Evolutionary conservation across 2,888 invertebrate species (phyloP).

Genomic region (Lasioglossum villosulum): DNA sequence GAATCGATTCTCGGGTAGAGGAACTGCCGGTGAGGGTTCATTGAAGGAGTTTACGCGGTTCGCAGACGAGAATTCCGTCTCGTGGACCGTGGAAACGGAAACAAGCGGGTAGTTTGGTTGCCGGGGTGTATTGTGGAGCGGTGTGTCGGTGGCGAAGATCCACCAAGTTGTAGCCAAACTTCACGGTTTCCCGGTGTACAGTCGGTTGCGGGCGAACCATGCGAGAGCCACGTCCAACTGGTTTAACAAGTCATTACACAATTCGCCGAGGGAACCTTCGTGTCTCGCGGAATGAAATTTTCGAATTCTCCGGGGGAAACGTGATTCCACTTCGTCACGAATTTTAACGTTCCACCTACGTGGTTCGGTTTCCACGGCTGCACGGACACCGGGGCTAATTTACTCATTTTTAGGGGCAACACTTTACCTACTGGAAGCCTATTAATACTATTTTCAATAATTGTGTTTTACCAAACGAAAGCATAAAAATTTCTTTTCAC

Average conservation of each 20-base stretch:
- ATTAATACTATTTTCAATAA: too few species aligned
- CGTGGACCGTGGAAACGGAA: constrained; percentile 56
- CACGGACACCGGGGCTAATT: too few species aligned
- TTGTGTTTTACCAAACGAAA: too few species aligned
- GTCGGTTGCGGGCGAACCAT: constrained; percentile 49
- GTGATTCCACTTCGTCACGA: not conserved
- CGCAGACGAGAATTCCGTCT: constrained; percentile 43
- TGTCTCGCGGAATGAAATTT: constrained; percentile 45
- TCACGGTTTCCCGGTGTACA: constrained; percentile 34
- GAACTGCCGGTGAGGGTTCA: constrained; percentile 9
- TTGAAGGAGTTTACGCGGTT: constrained; percentile 56
- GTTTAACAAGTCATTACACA: constrained; percentile 70
- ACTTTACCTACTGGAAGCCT: too few species aligned
- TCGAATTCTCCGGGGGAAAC: constrained; percentile 12
- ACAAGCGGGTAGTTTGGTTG: constrained; percentile 58
- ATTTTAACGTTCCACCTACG: not conserved
- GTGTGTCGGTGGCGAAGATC: constrained; percentile 53
- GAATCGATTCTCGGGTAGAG: constrained; percentile 48
- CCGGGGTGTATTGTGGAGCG: constrained; percentile 40
- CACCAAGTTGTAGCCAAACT: constrained; percentile 57
- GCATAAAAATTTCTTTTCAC: too few species aligned
- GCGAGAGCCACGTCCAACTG: constrained; percentile 61
- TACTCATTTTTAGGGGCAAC: too few species aligned
- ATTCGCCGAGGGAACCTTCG: constrained; percentile 54
- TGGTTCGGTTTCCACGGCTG: not conserved